Evolutionary conservation across 92 coral and sea anemone species (phyloP), one percentile per base, ranked within the genome.

Genomic region (Heliopora coerulea): DNA sequence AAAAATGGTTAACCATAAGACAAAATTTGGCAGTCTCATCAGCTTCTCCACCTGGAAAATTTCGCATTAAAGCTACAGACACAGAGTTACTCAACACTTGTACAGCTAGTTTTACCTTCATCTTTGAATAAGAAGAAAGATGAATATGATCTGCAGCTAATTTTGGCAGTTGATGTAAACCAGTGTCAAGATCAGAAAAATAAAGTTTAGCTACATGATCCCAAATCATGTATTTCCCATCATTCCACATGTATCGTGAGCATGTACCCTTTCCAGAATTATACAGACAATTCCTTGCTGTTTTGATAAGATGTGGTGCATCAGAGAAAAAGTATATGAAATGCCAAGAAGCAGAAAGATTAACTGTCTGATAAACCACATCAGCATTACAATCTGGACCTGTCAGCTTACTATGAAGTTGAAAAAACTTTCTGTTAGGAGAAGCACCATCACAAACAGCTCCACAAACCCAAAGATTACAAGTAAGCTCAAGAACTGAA

Each of bases 1-100:
- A 81, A 56, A 85, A 69, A 30, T 65, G 65, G 40, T 82, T 83
- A 69, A 86, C 78, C 86, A 72, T 86, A 50, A 79, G 72, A 31
- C 86, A 86, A 59, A 86, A 79, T 21, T 42, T 59, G 29, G 84
- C 81, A 60, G 84, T 82, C 24, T 64, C 84, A 61, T 79, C 73
- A 24, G 69, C 89, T 50, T 78, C 86, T 30, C 37, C 54, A 19
- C 37, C 21, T 46, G n/a, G n/a, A n/a, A n/a, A n/a, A n/a, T n/a
- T n/a, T n/a, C n/a, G n/a, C n/a, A n/a, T n/a, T n/a, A n/a, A n/a
- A n/a, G 72, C 72, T 12, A 17, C 11, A 19, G 52, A 3, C 18
- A 64, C 54, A 31, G 72, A 19, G 28, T 64, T 64, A 24, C 72
- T 64, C 29, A 64, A 3, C 52, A 64, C 72, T 26, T 64, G 72